Conservation (phyloP, 2,113 vertebrate species). For the Chaetura pelagica region DNA sequence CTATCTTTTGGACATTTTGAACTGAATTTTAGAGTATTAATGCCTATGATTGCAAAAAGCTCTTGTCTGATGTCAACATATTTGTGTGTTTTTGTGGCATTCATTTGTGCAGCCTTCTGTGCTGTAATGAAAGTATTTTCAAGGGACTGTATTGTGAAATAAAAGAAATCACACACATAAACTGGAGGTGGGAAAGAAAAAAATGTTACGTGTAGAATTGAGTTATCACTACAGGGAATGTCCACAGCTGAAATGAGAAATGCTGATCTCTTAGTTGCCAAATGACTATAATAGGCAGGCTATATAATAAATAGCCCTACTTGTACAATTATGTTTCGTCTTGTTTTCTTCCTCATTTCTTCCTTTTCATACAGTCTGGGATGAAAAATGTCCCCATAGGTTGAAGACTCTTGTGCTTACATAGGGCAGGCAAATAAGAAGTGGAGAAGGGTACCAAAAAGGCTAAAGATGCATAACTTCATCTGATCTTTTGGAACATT, state of each 20-base stretch:
- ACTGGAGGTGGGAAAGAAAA: neutral
- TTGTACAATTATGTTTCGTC: neutral
- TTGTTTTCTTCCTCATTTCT: neutral
- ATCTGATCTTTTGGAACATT: neutral
- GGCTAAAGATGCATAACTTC: neutral
- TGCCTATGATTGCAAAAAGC: neutral
- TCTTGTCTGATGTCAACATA: neutral
- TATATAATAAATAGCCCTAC: neutral
- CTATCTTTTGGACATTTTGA: neutral
- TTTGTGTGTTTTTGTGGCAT: neutral
- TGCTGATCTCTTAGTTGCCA: neutral
- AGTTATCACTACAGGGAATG: neutral
- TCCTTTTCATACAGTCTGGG: neutral
- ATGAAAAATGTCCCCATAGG: neutral
- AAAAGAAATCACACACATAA: neutral
- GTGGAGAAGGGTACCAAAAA: neutral
- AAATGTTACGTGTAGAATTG: rapidly evolving
- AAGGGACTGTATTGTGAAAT: neutral
- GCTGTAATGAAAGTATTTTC: neutral
- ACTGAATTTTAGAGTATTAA: neutral
- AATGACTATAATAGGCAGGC: neutral
- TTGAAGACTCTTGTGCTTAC: neutral
- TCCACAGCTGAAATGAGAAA: neutral
- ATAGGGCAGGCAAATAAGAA: neutral
- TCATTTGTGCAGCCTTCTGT: neutral